phyloP scores from a whole-genome alignment of 1,140 invertebrate genomes.

The Sycobia sp. region DNA sequence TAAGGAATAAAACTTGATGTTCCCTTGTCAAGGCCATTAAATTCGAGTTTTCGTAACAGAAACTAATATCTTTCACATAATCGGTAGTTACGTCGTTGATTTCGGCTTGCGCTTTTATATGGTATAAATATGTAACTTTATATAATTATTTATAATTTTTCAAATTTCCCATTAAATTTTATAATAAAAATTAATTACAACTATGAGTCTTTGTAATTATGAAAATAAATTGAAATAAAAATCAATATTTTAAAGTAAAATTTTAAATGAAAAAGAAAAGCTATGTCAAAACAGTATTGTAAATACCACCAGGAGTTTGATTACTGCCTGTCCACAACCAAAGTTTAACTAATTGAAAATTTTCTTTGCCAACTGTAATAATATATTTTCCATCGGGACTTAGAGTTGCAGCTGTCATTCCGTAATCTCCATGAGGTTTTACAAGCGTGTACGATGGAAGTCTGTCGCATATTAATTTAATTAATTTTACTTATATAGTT shows the following conservation, averaged over 20 bases:
- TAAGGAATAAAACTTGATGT: constrained; percentile 48
- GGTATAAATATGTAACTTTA: too few species aligned
- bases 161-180: too few species aligned
- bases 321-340: constrained; percentile 65
- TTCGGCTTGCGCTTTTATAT: too few species aligned
- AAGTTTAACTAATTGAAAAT: constrained; percentile 57
- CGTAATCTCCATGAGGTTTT: constrained; percentile 54
- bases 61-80: constrained; percentile 46
- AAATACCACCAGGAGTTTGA: constrained; percentile 62
- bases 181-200: too few species aligned
- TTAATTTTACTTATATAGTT: too few species aligned
- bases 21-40: constrained; percentile 54
- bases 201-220: too few species aligned
- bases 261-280: too few species aligned
- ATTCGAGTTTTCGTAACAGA: constrained; percentile 49
- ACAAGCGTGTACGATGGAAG: constrained; percentile 63
- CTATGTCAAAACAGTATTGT: too few species aligned
- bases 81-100: constrained; percentile 18
- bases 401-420: constrained; percentile 55
- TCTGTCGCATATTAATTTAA: too few species aligned
- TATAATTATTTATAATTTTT: too few species aligned
- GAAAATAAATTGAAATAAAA: too few species aligned
- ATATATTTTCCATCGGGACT: constrained; percentile 65
- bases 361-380: constrained; percentile 60
- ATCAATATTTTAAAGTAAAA: too few species aligned